Evolutionary conservation across 2,888 invertebrate species (phyloP), one percentile per base, ranked within the genome.

Genomic region (Drosophila austrosaltans): DNA sequence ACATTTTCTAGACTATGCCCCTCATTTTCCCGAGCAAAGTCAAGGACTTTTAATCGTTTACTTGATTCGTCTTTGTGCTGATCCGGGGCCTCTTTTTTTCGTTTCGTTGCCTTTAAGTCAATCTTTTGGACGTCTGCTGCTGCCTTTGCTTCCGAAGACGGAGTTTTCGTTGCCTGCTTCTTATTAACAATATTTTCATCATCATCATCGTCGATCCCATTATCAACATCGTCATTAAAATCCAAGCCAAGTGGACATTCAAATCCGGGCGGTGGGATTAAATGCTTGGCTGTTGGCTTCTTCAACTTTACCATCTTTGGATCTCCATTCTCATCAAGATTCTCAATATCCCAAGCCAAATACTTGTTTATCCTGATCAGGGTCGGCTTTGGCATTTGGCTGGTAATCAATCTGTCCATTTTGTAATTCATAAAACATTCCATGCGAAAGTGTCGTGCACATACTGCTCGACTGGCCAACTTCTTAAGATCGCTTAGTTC

Each of bases 401-500:
- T 89, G 53, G 93, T 92, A 0, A 92, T 84, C 16, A 94, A 82
- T 6, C 93, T 86, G 58, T 93, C 93, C 75, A 90, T 85, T 91
- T 93, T 84, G 87, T 91, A 91, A 78, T 93, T 92, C 92, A 93
- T 91, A 76, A 93, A 94, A 75, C 91, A 93, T 72, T 92, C 92
- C 10, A 91, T 88, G 63, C 93, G 93, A 82, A 94, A 94, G 80
- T 94, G 94, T 3, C 92, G 76, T 10, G 93, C 93, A 81, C 94
- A 94, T 6, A 94, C 87, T 0, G 93, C 92, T 79, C 93, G 93
- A 80, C 94, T 94, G 44, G 91, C 87, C 8, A 93, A 85, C 76
- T 93, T 93, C 48, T 48, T 48, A 12, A 25, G 48, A 22, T 48
- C 48, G 25, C 89, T 89, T 25, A 83, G 79, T 0, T 93, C 89